Percentiles rank a stretch among this genome's conserved stretches.
Evolutionary conservation across 2,797 vertebrate genomes (phyloP).

Genomic region (Pelochelys cantorii): DNA sequence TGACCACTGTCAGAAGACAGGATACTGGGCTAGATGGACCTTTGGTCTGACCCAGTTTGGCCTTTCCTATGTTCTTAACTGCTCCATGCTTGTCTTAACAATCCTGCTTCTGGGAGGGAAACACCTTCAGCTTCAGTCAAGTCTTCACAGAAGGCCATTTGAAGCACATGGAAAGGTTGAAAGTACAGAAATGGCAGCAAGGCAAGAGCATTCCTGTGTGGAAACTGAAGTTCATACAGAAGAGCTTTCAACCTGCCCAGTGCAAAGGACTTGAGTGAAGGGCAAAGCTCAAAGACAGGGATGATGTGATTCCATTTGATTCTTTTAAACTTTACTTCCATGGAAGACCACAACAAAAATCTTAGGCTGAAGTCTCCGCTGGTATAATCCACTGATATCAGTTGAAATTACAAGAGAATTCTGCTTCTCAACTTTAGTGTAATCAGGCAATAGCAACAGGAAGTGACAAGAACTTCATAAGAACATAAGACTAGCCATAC

Average conservation of each 20-base stretch:
- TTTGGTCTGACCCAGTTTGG: too few species aligned
- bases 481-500: too few species aligned
- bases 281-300: not conserved
- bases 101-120: not conserved
- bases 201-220: not conserved
- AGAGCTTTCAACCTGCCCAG: constrained; percentile 34
- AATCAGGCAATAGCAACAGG: accelerated
- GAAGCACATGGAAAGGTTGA: not conserved
- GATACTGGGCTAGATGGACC: too few species aligned
- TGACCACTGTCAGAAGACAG: too few species aligned
- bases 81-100: not conserved
- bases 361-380: not conserved
- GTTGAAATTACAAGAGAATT: not conserved
- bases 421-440: not conserved
- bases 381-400: accelerated
- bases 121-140: accelerated
- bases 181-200: not conserved
- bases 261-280: not conserved
- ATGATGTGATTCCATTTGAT: not conserved
- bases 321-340: not conserved
- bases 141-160: not conserved
- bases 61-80: not conserved
- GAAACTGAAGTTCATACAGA: not conserved
- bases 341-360: not conserved
- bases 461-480: not conserved